Percentiles rank a stretch among this genome's conserved stretches.
Evolutionary conservation across 2,113 vertebrate species (phyloP).

Genomic region (Pycnonotus jocosus): DNA sequence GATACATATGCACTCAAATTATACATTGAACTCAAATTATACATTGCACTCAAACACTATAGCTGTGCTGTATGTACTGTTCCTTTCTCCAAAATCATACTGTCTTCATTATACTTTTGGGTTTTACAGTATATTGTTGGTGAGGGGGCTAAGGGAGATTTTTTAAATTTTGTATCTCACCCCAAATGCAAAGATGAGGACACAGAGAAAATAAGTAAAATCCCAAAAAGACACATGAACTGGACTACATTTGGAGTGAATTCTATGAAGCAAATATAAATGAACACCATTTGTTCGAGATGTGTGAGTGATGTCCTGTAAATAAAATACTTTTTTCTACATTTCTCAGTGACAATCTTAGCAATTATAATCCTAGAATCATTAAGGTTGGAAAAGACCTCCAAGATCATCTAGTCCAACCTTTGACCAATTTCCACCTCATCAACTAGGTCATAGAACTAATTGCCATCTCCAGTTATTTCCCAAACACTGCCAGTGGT

Average conservation of each 20-base stretch:
- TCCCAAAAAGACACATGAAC: not conserved
- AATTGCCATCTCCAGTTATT: not conserved
- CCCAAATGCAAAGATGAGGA: not conserved
- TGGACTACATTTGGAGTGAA: not conserved
- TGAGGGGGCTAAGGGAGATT: not conserved
- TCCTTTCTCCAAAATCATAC: not conserved
- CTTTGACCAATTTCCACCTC: not conserved
- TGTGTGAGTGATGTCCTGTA: accelerated
- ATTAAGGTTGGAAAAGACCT: not conserved
- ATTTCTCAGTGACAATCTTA: not conserved
- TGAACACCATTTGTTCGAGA: not conserved
- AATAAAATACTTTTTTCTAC: not conserved
- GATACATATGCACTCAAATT: not conserved
- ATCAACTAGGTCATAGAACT: not conserved
- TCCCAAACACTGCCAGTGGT: too few species aligned
- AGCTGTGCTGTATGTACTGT: not conserved
- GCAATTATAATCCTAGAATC: not conserved
- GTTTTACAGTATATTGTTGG: not conserved
- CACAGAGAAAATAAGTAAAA: not conserved
- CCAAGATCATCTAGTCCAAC: not conserved
- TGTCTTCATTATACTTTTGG: not conserved
- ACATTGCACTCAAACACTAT: not conserved
- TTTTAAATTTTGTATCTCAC: not conserved
- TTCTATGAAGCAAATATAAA: not conserved
- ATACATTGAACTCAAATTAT: not conserved